phyloP scores from a whole-genome alignment of 2,113 vertebrate genomes.

The Cavia aperea region DNA sequence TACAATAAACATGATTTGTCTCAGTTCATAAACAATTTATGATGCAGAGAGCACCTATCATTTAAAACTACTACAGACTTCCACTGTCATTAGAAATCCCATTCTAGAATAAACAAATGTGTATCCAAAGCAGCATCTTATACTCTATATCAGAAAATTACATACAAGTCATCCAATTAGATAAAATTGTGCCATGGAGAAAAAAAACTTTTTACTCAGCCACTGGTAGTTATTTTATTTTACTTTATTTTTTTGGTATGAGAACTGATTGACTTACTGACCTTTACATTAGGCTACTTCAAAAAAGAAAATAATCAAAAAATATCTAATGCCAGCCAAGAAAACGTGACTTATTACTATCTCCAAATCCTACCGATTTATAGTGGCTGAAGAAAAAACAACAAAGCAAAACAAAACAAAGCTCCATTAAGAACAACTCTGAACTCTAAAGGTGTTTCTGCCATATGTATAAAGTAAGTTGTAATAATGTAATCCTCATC shows the following conservation, averaged over 20 bases:
- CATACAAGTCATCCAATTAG: background rate
- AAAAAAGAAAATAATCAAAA: slow-evolving; percentile 33
- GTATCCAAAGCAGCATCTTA: background rate
- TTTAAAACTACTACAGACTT: slow-evolving; percentile 5
- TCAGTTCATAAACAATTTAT: background rate
- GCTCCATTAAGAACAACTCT: background rate
- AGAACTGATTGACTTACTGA: background rate
- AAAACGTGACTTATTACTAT: background rate
- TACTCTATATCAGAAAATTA: background rate
- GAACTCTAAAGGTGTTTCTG: background rate
- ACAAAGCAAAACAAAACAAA: too few relatives aligned
- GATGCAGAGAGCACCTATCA: background rate
- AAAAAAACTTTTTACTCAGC: background rate
- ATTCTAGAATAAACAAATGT: background rate
- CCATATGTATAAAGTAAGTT: background rate
- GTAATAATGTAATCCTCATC: background rate
- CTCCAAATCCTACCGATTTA: background rate
- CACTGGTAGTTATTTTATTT: background rate
- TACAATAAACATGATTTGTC: background rate
- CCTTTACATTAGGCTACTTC: background rate
- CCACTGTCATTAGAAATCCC: background rate
- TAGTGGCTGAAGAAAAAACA: background rate
- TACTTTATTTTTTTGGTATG: background rate
- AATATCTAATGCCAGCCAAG: background rate
- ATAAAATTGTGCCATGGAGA: background rate